Conservation (phyloP, 1,140 invertebrate species). For the Drosophila teissieri region DNA sequence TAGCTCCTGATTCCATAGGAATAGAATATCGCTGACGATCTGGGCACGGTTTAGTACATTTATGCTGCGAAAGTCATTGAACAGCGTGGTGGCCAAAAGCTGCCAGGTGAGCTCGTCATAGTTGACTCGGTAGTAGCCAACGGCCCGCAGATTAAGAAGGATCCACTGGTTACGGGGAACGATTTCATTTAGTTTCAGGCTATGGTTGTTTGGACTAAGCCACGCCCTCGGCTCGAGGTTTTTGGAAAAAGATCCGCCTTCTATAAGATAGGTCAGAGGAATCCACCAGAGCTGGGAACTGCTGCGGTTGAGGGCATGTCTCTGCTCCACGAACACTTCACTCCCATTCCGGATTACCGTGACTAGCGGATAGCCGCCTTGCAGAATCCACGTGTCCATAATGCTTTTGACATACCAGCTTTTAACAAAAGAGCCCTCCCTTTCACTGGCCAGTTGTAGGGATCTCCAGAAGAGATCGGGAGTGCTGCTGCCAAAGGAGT, state of each 20-base stretch:
- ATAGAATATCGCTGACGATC: slow-evolving; percentile 90
- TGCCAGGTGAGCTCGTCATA: slow-evolving; percentile 90
- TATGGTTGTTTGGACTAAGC: slow-evolving; percentile 83
- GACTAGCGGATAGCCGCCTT: slow-evolving; percentile 91
- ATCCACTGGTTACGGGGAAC: slow-evolving; percentile 85
- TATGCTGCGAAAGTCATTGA: slow-evolving; percentile 85
- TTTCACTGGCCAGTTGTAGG: slow-evolving; percentile 87
- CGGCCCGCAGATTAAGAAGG: slow-evolving; percentile 86
- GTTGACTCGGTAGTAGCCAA: slow-evolving; percentile 89
- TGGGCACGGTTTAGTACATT: slow-evolving; percentile 90
- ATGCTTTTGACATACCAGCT: slow-evolving; percentile 87
- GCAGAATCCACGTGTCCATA: slow-evolving; percentile 92
- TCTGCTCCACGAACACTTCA: slow-evolving; percentile 84
- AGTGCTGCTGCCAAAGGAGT: slow-evolving; percentile 88
- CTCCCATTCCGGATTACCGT: slow-evolving; percentile 86
- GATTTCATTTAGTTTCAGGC: slow-evolving; percentile 63
- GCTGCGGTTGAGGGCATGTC: slow-evolving; percentile 63
- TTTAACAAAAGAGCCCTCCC: slow-evolving; percentile 80
- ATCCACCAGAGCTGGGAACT: slow-evolving; percentile 85
- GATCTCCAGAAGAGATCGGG: slow-evolving; percentile 92
- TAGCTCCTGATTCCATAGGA: slow-evolving; percentile 82
- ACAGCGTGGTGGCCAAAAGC: slow-evolving; percentile 86
- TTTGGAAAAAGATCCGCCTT: slow-evolving; percentile 86
- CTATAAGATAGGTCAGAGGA: slow-evolving; percentile 87
- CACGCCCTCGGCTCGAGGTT: slow-evolving; percentile 86